Base-by-base conservation (phyloP, 2,113 vertebrate genomes). In the Gymnogyps californianus region DNA sequence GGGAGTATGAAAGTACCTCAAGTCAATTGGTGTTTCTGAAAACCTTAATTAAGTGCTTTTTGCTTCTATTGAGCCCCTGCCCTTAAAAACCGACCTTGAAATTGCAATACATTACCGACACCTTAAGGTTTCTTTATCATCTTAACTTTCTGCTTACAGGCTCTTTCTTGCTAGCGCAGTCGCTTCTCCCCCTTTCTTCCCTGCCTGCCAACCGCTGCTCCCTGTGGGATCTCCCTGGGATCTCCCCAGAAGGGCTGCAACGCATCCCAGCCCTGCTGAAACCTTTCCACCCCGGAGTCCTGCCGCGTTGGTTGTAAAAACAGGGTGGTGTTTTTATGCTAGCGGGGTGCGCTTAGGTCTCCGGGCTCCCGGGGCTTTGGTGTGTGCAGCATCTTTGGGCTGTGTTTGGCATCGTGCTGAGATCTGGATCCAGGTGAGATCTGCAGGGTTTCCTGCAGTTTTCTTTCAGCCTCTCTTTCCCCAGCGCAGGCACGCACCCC, bases 11-110 rank as follows among this genome's bases (percentile, higher is more conserved):
- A 85, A 88, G 85, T 22, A 38, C 38, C 57, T 85, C 34, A 20
- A 90, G 85, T 92, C 92, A 92, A 52, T 3, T 52, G 82, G 88
- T 85, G 70, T 69, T 94, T 79, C 85, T 83, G 88, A 90, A 83
- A 61, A 95, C 82, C 71, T 69, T 86, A 93, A 95, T 95, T 90
- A 94, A 93, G 70, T 59, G 90, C 38, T 83, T 96, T 94, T 90
- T 83, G 42, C 78, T 72, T 85, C 90, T 57, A 3, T 31, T 65
- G 92, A 94, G 85, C 75, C 62, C 71, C 61, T 69, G 85, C 66
- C 88, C 71, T 93, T 93, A 86, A 96, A 93, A 95, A 79, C 16
- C 14, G 7, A 47, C 87, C 75, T 87, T 52, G 82, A 76, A 87
- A 85, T 87, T 82, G 78, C 90, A 29, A 67, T 65, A n/a, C 55